Base-by-base conservation (phyloP, 2,113 vertebrate species). In the Pardalotus punctatus region DNA sequence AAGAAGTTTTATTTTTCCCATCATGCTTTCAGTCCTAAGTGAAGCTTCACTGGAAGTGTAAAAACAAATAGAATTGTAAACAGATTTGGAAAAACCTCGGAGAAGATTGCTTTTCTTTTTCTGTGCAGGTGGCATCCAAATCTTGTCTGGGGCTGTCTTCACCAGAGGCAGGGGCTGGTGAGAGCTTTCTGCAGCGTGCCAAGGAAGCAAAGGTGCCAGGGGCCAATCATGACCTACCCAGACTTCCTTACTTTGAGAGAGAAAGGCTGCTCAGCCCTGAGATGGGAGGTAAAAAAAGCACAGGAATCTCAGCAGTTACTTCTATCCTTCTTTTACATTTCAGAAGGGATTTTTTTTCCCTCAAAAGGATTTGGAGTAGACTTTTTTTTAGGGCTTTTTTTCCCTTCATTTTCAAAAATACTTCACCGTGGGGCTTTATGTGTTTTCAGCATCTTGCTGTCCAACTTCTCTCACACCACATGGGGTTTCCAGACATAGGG, bases 61-160 rank as follows among this genome's bases (percentile, higher is more conserved):
- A 73, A 70, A 92, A 40, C 33, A 53, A 48, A 21, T 3, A n/a
- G 12, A 31, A 54, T 14, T 3, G 0, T 47, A 36, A 66, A 91
- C 48, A 28, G 29, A n/a, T 42, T 22, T 51, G 18, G 43, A 61
- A 90, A 48, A 67, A 48, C 9, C 9, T 67, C 10, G 10, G 23
- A 66, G 28, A 58, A 70, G 12, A 48, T 22, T 33, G 42, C 12
- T 54, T 78, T 83, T 65, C 9, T 72, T 92, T 62, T 48, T 57
- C 51, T 73, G 6, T 60, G 20, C 25, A 35, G 6, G 20, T 29
- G 5, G 24, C 70, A 19, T 38, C 24, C 0, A 0, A 25, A 8
- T 5, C 14, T 58, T 1, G 5, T 62, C 42, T 31, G 40, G 21
- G 19, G 21, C 35, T 66, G 20, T 47, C 19, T 58, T 61, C 17